Evolutionary conservation across 2,888 invertebrate species (phyloP).

Genomic region (Glaucopsyche alexis): DNA sequence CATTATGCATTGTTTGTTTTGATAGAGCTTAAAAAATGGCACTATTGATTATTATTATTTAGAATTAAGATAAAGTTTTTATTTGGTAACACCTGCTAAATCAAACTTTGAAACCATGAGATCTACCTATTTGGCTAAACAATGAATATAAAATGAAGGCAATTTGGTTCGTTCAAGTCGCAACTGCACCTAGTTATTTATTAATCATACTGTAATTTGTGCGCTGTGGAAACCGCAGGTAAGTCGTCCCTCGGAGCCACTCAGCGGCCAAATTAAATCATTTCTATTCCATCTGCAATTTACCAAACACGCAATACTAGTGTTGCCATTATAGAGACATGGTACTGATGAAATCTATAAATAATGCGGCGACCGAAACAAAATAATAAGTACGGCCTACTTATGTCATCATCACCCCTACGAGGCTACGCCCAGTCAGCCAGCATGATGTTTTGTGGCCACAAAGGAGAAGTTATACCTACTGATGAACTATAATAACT

Average conservation of each 20-base stretch:
- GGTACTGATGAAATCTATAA: constrained; percentile 34
- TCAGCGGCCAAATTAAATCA: constrained; percentile 70
- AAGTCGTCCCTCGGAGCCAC: constrained; percentile 56
- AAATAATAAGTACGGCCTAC: constrained; percentile 3
- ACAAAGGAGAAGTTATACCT: no score
- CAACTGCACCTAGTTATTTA: neutral
- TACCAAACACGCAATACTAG: constrained; percentile 60
- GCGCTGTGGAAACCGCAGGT: constrained; percentile 41
- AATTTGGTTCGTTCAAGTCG: neutral
- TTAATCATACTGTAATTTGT: constrained; percentile 33
- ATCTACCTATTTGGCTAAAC: neutral
- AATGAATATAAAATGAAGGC: neutral
- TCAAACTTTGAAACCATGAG: no score
- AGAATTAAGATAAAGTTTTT: no score
- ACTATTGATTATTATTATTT: no score
- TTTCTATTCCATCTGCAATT: constrained; percentile 68
- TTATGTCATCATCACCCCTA: neutral
- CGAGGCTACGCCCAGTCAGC: neutral
- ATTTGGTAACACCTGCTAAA: no score
- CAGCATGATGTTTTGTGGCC: neutral
- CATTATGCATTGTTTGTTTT: no score
- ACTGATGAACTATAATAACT: no score
- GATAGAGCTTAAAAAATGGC: no score
- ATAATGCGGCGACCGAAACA: constrained; percentile 29
- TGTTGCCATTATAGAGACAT: constrained; percentile 53